These are phyloP conservation scores for Lepidocyrtoides sp. DNA, from an alignment of 2,888 invertebrate species.

Conservation along the genomic window DNA sequence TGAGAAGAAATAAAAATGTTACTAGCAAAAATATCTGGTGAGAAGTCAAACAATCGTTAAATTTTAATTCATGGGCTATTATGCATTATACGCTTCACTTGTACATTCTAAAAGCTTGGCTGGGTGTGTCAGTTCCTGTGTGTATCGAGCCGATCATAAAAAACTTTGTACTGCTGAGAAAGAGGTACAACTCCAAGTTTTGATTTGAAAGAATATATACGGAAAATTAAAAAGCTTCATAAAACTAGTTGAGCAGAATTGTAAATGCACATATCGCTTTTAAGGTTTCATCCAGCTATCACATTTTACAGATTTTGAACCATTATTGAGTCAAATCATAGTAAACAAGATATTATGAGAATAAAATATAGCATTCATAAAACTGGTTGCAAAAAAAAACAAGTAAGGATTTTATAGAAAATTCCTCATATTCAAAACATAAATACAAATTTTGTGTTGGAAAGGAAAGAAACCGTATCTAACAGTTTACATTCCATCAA, in stretches of 20 bases:
- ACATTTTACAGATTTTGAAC: slow-evolving; percentile 13
- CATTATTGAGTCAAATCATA: not conserved
- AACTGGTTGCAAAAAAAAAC: not conserved
- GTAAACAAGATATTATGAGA: too few species aligned
- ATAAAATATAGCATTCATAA: too few species aligned
- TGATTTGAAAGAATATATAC: not conserved
- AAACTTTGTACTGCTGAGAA: not conserved
- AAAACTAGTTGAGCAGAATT: not conserved
- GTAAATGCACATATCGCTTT: not conserved
- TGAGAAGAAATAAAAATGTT: too few species aligned
- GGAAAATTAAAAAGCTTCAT: not conserved
- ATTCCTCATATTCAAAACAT: not conserved
- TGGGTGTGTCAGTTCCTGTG: slow-evolving; percentile 37
- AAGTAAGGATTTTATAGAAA: not conserved
- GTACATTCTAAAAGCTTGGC: slow-evolving; percentile 30
- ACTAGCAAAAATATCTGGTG: not conserved
- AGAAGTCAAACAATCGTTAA: slow-evolving; percentile 45
- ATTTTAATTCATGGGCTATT: slow-evolving; percentile 38
- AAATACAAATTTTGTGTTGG: not conserved
- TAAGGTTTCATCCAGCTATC: not conserved
- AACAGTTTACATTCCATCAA: not conserved
- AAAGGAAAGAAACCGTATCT: slow-evolving; percentile 1
- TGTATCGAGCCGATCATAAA: not conserved
- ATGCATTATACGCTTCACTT: not conserved
- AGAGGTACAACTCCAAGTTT: not conserved